A percentile compares a stretch with the other conserved stretches of the same genome.
phyloP scores from a whole-genome alignment of 2,797 vertebrate species.

The Pangasius sanitwongsei region DNA sequence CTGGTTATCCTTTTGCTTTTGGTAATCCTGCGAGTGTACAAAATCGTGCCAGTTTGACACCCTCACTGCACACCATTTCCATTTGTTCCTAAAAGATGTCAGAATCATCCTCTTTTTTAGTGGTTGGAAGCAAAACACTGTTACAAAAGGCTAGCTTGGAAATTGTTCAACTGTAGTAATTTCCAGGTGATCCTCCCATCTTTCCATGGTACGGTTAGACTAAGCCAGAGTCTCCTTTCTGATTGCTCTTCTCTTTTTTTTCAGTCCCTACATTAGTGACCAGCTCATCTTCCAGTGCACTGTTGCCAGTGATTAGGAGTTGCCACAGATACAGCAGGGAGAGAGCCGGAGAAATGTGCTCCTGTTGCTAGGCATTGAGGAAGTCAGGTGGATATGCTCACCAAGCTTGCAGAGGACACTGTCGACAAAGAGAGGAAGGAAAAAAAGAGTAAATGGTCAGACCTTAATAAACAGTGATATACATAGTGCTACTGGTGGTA shows the following conservation, averaged over 20 bases:
- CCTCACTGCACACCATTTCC: constrained; percentile 8
- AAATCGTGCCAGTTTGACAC: not conserved
- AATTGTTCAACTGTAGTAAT: constrained; percentile 12
- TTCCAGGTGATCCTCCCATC: constrained; percentile 36
- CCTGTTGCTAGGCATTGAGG: constrained; percentile 78
- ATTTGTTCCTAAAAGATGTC: constrained; percentile 48
- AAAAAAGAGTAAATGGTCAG: constrained; percentile 50
- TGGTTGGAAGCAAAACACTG: constrained; percentile 65
- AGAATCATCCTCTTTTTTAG: constrained; percentile 15
- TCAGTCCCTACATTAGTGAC: constrained; percentile 70
- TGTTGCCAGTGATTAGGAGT: constrained; percentile 71
- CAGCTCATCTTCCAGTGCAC: constrained; percentile 70
- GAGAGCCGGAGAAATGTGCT: constrained; percentile 79
- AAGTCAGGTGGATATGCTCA: constrained; percentile 84
- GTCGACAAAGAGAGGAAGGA: constrained; percentile 52
- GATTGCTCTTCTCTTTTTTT: constrained; percentile 48
- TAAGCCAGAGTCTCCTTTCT: constrained; percentile 41
- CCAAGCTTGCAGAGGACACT: constrained; percentile 99
- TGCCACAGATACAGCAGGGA: constrained; percentile 71
- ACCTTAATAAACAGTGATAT: constrained; percentile 43
- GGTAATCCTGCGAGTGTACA: not conserved
- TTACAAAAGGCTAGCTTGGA: constrained; percentile 60
- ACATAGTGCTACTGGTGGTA: not conserved
- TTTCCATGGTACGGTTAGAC: constrained; percentile 40
- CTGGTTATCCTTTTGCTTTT: constrained; percentile 9